phyloP scores from a whole-genome alignment of 2,888 invertebrate genomes.

The Agrilus mali region DNA sequence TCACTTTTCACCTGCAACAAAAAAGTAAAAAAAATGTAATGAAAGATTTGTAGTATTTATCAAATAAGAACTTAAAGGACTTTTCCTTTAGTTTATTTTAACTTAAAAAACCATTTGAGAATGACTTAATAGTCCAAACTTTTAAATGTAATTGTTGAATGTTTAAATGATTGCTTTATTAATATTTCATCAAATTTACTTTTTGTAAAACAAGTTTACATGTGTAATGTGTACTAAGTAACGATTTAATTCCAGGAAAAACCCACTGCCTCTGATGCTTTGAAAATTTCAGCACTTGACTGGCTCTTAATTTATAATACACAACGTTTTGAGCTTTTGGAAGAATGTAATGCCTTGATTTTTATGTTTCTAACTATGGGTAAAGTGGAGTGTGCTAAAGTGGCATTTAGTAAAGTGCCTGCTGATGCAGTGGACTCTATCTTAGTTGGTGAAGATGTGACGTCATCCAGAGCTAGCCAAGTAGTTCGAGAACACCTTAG shows the following conservation, averaged over 20 bases:
- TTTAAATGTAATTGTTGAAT: too few species aligned
- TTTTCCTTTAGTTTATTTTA: too few species aligned
- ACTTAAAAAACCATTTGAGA: too few species aligned
- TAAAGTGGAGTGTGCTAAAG: constrained; percentile 71
- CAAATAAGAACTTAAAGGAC: too few species aligned
- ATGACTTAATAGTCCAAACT: too few species aligned
- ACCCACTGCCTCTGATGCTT: constrained; percentile 53
- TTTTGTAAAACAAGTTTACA: too few species aligned
- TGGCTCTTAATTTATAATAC: constrained; percentile 72
- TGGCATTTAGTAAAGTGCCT: constrained; percentile 63
- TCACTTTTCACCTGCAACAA: too few species aligned
- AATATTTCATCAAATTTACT: too few species aligned
- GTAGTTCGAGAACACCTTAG: constrained; percentile 73
- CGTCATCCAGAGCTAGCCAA: constrained; percentile 35
- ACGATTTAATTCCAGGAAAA: constrained; percentile 20
- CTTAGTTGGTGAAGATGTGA: constrained; percentile 32
- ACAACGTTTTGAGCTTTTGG: constrained; percentile 69
- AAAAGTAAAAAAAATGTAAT: too few species aligned
- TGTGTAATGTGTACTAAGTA: not conserved
- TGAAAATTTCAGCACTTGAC: constrained; percentile 68
- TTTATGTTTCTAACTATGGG: constrained; percentile 69
- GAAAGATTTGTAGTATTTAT: too few species aligned
- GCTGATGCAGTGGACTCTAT: constrained; percentile 48
- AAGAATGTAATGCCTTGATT: constrained; percentile 81
- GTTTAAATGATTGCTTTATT: too few species aligned